These are phyloP conservation scores for Sinohyriopsis cumingii DNA, from an alignment of 2,888 invertebrate species.

Conservation along the genomic window DNA sequence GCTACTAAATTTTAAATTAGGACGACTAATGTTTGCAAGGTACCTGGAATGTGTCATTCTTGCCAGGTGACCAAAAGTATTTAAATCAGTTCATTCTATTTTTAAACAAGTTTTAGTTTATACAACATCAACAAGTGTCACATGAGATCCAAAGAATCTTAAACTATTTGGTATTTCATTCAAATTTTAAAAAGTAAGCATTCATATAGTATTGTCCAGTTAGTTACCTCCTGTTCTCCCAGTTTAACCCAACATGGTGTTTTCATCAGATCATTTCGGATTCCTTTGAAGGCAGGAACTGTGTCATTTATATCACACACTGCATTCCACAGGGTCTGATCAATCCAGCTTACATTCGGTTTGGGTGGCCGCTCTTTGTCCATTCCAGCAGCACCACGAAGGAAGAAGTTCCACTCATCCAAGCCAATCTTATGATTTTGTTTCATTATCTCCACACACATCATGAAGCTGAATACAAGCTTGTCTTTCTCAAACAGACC, in stretches of 20 bases:
- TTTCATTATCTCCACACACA: slow-evolving; percentile 84
- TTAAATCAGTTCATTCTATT: too few relatives aligned
- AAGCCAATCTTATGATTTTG: slow-evolving; percentile 78
- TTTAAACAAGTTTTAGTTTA: too few relatives aligned
- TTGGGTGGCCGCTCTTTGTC: slow-evolving; percentile 64
- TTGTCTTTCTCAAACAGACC: slow-evolving; percentile 73
- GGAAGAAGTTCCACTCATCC: slow-evolving; percentile 84
- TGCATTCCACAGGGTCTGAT: slow-evolving; percentile 79
- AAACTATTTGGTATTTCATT: too few relatives aligned
- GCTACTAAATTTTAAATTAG: too few relatives aligned
- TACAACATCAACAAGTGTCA: too few relatives aligned
- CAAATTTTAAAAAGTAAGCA: too few relatives aligned
- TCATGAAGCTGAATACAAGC: slow-evolving; percentile 77
- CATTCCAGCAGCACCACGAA: slow-evolving; percentile 78
- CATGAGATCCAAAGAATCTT: too few relatives aligned
- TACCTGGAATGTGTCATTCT: too few relatives aligned
- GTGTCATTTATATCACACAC: slow-evolving; percentile 78
- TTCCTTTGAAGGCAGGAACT: slow-evolving; percentile 73
- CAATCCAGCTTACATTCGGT: slow-evolving; percentile 78
- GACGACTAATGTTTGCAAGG: too few relatives aligned
- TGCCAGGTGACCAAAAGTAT: too few relatives aligned
- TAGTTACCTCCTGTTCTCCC: slow-evolving; percentile 53
- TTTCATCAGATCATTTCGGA: slow-evolving; percentile 61
- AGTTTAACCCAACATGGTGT: slow-evolving; percentile 64
- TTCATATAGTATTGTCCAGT: too few relatives aligned